Percentiles rank a stretch among this genome's conserved stretches.
Conservation (phyloP, 2,113 vertebrate species). For the Rana temporaria region DNA sequence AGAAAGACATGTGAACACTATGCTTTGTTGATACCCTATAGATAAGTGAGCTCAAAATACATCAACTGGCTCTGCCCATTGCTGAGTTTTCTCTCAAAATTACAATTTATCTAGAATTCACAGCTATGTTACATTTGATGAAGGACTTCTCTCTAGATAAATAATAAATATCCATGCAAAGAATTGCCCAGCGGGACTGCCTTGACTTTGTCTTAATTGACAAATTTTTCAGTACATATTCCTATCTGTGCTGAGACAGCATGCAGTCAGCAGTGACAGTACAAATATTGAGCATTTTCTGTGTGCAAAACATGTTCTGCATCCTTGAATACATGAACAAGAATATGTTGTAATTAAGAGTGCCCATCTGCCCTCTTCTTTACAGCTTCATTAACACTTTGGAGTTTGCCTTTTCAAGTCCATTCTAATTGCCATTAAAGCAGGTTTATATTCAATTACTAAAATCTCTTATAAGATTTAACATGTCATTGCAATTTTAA, state of each 20-base stretch:
- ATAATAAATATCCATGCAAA: background rate
- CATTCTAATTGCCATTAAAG: too few species aligned
- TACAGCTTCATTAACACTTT: constrained; percentile 11
- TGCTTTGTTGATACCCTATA: too few species aligned
- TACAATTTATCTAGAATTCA: too few species aligned
- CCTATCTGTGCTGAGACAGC: background rate
- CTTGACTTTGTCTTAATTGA: constrained; percentile 8
- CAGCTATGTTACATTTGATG: too few species aligned
- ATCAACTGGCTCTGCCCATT: too few species aligned
- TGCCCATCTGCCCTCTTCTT: constrained; percentile 17
- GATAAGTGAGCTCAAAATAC: too few species aligned
- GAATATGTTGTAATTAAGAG: constrained; percentile 22
- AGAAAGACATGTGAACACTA: too few species aligned
- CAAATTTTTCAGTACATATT: background rate
- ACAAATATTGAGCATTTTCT: background rate
- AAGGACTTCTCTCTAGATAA: background rate
- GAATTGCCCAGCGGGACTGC: background rate
- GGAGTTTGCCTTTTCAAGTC: too few species aligned
- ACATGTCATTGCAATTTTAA: too few species aligned
- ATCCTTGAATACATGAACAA: constrained; percentile 15
- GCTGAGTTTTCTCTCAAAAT: too few species aligned
- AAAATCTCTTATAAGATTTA: too few species aligned
- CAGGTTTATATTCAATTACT: too few species aligned
- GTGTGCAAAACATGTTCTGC: constrained; percentile 16
- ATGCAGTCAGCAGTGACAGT: constrained; percentile 1